These are phyloP conservation scores for Haliclystus octoradiatus DNA, from an alignment of 30 jellyfish, hydroid and myxozoan species.

Conservation along the genomic window DNA sequence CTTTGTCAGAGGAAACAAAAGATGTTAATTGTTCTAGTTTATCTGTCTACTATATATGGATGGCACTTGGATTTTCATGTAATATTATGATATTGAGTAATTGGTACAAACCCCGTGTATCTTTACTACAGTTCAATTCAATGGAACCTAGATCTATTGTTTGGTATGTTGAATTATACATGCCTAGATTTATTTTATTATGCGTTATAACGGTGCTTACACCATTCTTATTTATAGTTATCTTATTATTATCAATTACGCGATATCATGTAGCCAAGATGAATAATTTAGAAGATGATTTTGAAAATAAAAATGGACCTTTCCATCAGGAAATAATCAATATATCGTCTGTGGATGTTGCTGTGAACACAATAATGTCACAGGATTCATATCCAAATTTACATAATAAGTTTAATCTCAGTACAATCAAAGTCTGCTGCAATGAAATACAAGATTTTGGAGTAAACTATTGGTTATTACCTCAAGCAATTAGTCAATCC, in stretches of 20 bases:
- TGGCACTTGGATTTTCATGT: conserved; percentile 41
- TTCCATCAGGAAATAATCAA: background rate
- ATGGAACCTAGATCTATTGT: conserved; percentile 11
- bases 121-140: conserved; percentile 1
- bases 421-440: conserved; percentile 34
- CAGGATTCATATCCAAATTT: background rate
- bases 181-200: conserved; percentile 43
- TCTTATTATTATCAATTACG: conserved; percentile 14
- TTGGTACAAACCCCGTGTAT: conserved; percentile 75
- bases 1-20: conserved; percentile 20
- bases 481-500: conserved; percentile 79
- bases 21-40: conserved; percentile 17
- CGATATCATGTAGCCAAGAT: background rate
- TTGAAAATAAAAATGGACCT: background rate
- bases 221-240: conserved; percentile 45
- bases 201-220: conserved; percentile 53
- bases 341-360: background rate
- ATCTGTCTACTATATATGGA: conserved; percentile 13
- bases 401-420: background rate
- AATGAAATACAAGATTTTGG: conserved; percentile 29
- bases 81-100: conserved; percentile 71
- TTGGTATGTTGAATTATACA: conserved; percentile 49
- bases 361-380: conserved; percentile 21
- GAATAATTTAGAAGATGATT: background rate
- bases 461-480: conserved; percentile 77